Evolutionary conservation across 2,797 vertebrate genomes (phyloP).

Genomic region (Bryconaethiops microstoma): DNA sequence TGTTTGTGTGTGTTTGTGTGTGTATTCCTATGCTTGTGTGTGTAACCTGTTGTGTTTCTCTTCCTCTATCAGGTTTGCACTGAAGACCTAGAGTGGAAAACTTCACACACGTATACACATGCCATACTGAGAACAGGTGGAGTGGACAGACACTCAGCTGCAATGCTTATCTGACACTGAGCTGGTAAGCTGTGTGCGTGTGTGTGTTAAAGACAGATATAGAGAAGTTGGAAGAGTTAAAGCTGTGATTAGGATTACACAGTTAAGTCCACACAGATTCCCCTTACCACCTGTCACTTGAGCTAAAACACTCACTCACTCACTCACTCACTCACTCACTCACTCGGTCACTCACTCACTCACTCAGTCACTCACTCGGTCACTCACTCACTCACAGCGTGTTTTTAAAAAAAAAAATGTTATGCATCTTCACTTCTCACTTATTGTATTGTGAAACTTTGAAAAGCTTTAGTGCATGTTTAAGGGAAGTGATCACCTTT

Average conservation of each 20-base stretch:
- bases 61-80: neutral
- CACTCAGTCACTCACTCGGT: too few relatives aligned
- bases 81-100: neutral
- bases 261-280: constrained; percentile 16
- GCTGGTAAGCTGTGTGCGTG: constrained; percentile 22
- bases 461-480: too few relatives aligned
- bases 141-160: neutral
- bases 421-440: too few relatives aligned
- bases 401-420: too few relatives aligned
- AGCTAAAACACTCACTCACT: constrained; percentile 20
- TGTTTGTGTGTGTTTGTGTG: neutral
- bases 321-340: constrained; percentile 1
- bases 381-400: too few relatives aligned
- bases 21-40: too few relatives aligned
- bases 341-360: too few relatives aligned
- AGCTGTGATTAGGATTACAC: constrained; percentile 32
- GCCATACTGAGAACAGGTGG: neutral
- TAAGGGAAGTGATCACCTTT: too few relatives aligned
- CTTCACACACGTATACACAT: neutral
- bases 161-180: constrained; percentile 50
- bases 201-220: neutral
- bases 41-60: neutral
- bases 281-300: constrained; percentile 36
- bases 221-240: neutral
- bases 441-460: too few relatives aligned